Base-by-base conservation (phyloP, 2,113 vertebrate species). In the Carettochelys insculpta region DNA sequence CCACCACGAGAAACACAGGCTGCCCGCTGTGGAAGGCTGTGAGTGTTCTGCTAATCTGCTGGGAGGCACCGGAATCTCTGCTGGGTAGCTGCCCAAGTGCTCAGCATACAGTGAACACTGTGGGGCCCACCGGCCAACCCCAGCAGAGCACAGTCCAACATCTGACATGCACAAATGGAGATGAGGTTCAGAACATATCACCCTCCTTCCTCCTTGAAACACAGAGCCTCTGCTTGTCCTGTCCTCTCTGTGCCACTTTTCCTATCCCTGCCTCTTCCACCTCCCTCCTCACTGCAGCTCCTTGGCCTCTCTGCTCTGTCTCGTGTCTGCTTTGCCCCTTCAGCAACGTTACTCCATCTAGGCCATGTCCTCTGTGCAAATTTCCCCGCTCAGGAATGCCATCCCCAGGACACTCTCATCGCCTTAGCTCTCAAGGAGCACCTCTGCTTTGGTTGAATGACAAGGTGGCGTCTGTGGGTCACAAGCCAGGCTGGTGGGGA, bases 131-230 rank as follows among this genome's bases (percentile, higher is more conserved):
- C 54, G 61, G 85, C 82, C 79, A 82, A 73, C 77, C 91, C 53
- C n/a, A 4, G 1, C 2, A 56, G 68, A 65, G 81, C 86, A 29
- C 56, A 50, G 45, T 45, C 47, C 68, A 53, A 53, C 38, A 12
- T 76, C 77, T 77, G 65, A 51, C 38, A 73, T 41, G 75, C 52
- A 47, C 80, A 53, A 56, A 86, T 5, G 52, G 86, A 75, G 53
- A 9, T 38, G 52, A 11, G 1, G 0, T 47, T 65, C 75, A 22
- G n/a, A 34, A 54, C 0, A 2, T 38, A 34, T 73, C 82, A 41
- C 61, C 53, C n/a, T 79, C 3, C 52, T 19, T 78, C 7, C 25
- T 20, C 48, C 88, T 54, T 27, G 34, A 9, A 47, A 29, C 81
- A 71, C 0, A 0, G 41, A n/a, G 11, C 27, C 6, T 61, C 6